phyloP scores from a whole-genome alignment of 2,113 vertebrate species.

The Mesoclemmys tuberculata region DNA sequence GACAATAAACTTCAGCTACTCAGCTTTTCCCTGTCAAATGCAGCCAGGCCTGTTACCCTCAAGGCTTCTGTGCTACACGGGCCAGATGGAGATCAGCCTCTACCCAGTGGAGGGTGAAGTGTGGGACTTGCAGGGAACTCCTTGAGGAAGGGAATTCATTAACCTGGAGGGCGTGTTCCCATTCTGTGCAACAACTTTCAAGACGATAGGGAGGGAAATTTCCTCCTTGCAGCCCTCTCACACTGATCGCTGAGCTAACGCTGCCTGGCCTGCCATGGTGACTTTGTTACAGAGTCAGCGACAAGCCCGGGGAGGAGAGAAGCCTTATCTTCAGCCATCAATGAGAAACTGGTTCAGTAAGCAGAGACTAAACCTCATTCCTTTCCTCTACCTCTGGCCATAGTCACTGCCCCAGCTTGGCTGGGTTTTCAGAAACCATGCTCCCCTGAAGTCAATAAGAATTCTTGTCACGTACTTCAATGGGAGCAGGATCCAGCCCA shows the following conservation, averaged over 20 bases:
- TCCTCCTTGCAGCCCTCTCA: background rate
- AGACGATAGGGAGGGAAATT: background rate
- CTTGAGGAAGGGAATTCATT: background rate
- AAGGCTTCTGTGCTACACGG: background rate
- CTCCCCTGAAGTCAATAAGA: background rate
- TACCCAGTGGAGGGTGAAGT: background rate
- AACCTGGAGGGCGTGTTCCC: background rate
- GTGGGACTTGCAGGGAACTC: background rate
- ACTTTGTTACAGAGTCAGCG: background rate
- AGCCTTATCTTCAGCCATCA: background rate
- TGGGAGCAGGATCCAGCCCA: background rate
- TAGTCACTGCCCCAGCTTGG: background rate
- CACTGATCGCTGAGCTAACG: rapidly evolving
- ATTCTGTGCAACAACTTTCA: background rate
- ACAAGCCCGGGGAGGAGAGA: background rate
- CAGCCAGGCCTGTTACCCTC: background rate
- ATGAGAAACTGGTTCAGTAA: background rate
- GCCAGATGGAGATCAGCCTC: slow-evolving; percentile 9
- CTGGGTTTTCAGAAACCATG: background rate
- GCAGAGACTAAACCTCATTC: background rate
- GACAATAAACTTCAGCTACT: slow-evolving; percentile 24
- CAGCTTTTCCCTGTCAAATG: background rate
- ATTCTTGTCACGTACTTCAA: background rate
- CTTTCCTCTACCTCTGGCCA: too few species aligned
- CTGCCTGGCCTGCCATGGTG: background rate